Evolutionary conservation across 1,140 invertebrate species (phyloP), one percentile per base, ranked within the genome.

Genomic region (Argopecten irradians): DNA sequence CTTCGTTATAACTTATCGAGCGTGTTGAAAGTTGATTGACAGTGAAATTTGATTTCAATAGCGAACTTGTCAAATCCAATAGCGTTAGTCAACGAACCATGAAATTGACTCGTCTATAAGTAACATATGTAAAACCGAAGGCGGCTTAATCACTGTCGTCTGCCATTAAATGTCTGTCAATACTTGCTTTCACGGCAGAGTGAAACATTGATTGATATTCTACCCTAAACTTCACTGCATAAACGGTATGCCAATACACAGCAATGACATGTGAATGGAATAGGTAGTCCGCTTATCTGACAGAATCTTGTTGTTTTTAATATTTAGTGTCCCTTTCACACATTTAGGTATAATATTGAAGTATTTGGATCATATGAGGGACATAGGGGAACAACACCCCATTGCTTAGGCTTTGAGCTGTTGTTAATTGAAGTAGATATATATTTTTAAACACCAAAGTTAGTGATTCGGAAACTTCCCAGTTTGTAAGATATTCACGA

Each of bases 61-160:
- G 55, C 11, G 55, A 71, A 22, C 55, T 71, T 46, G 43, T 46
- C 22, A 19, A 46, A 46, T 46, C 43, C 43, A 16, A 71, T 28
- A 3, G 5, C 5, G 28, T 5, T 71, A n/a, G 8, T 71, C 55
- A n/a, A 11, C 28, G 55, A 71, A 71, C 55, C 55, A 71, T n/a
- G 55, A 71, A 71, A 71, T 71, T 71, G 55, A 71, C 55, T 8
- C 55, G 55, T 71, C 55, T 71, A 71, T 71, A 71, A 71, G 55
- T 71, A 71, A 71, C 55, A 71, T 28, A 28, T 71, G 55, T 71
- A 71, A 28, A 71, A 16, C 55, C 55, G n/a, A 71, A 28, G 55
- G 55, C 55, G 55, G 55, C 55, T 71, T 71, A n/a, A 28, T 71
- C 55, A 11, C 55, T n/a, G 2, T 71, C 55, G 55, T 71, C 55